Evolutionary conservation across 2,797 vertebrate genomes (phyloP).

Genomic region (Gymnopithys bicolor): DNA sequence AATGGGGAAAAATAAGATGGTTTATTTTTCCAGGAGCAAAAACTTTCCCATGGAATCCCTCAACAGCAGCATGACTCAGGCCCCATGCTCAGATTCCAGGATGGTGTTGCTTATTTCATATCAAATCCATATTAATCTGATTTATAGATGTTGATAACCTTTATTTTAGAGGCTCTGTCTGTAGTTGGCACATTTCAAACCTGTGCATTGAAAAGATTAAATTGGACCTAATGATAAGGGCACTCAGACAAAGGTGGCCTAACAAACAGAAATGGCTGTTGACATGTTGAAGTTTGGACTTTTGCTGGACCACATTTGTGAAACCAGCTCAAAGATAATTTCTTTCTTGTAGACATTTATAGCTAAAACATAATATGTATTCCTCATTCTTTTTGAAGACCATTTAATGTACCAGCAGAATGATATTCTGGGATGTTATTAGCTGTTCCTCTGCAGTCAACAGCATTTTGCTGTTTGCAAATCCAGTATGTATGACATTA

Average conservation of each 20-base stretch:
- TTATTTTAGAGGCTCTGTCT: background rate
- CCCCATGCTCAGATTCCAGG: background rate
- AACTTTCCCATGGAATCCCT: background rate
- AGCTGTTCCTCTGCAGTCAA: slow-evolving; percentile 28
- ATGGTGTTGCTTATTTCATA: background rate
- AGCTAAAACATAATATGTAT: background rate
- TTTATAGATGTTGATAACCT: background rate
- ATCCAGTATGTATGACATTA: slow-evolving; percentile 14
- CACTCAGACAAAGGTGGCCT: background rate
- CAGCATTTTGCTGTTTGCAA: slow-evolving; percentile 34
- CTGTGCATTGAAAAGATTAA: background rate
- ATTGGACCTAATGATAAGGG: background rate
- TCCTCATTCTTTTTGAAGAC: slow-evolving; percentile 15
- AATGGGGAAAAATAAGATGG: background rate
- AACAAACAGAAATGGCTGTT: background rate
- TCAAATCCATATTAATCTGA: background rate
- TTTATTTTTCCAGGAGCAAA: background rate
- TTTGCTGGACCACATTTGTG: background rate
- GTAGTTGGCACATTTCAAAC: background rate
- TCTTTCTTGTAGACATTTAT: background rate
- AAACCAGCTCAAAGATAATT: slow-evolving; percentile 39
- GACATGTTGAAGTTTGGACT: background rate
- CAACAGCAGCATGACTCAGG: background rate
- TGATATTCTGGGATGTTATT: background rate
- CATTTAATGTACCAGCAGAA: slow-evolving; percentile 2